Conservation (phyloP, 2,797 vertebrate species). For the Margarornis squamiger region DNA sequence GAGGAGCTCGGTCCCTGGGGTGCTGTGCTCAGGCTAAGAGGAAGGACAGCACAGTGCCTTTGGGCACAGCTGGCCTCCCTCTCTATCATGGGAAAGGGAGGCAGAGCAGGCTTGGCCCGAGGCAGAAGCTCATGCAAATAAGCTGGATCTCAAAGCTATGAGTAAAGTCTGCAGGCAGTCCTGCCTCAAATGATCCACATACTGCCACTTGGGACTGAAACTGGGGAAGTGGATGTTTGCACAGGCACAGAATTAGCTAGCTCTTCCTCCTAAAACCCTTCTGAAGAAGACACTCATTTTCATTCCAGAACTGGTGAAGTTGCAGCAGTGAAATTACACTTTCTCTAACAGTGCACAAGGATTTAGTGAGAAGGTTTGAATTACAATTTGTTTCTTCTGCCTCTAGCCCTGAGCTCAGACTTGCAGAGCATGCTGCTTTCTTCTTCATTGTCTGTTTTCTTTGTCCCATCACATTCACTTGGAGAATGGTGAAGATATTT, state of each 20-base stretch:
- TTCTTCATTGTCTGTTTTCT: neutral
- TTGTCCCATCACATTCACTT: neutral
- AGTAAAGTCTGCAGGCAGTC: neutral
- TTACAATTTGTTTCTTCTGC: neutral
- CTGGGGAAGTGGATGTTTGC: neutral
- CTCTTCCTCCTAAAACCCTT: neutral
- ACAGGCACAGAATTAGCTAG: neutral
- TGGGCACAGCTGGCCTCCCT: neutral
- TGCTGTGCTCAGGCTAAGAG: neutral
- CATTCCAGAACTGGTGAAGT: neutral
- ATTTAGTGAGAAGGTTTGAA: neutral
- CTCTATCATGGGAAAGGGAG: fast-evolving
- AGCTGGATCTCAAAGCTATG: neutral
- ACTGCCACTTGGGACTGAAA: neutral
- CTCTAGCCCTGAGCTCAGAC: neutral
- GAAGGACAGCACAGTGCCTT: neutral
- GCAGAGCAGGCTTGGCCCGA: neutral
- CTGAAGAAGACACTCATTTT: neutral
- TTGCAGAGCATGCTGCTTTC: neutral
- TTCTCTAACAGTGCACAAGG: neutral
- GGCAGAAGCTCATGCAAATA: neutral
- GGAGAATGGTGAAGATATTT: neutral
- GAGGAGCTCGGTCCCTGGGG: neutral
- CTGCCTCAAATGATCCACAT: neutral
- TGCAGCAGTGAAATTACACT: neutral